phyloP scores from a whole-genome alignment of 2,797 vertebrate species.

The Bradypus variegatus region DNA sequence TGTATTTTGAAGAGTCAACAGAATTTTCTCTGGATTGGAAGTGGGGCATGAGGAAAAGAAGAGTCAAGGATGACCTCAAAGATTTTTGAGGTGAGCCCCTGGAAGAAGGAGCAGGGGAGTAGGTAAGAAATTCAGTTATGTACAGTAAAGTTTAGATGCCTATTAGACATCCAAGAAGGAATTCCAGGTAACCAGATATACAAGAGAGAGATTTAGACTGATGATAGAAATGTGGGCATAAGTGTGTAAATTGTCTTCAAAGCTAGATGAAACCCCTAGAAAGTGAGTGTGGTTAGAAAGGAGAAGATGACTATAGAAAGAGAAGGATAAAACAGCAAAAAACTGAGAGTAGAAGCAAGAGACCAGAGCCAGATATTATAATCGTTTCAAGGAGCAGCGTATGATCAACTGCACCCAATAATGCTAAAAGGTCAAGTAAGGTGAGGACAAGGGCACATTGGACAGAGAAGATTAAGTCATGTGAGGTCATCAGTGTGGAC shows the following conservation, averaged over 20 bases:
- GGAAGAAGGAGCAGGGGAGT: neutral
- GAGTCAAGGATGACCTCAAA: too few species aligned
- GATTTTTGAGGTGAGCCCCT: neutral
- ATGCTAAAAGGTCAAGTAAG: neutral
- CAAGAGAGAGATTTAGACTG: neutral
- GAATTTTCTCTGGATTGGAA: neutral
- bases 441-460: neutral
- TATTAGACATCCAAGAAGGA: neutral
- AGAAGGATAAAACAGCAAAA: neutral
- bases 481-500: neutral
- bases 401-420: fast-evolving
- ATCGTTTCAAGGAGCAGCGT: neutral
- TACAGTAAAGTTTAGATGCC: neutral
- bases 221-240: neutral
- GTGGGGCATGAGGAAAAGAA: neutral
- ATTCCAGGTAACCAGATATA: neutral
- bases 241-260: neutral
- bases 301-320: neutral
- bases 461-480: neutral
- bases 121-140: neutral
- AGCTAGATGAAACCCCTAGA: neutral
- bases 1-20: neutral
- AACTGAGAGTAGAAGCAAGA: neutral
- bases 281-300: neutral
- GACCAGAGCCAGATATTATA: neutral